A percentile compares a stretch with the other conserved stretches of the same genome.
These are phyloP conservation scores for Phataginus tricuspis DNA, from an alignment of 2,797 vertebrate genomes.

Conservation along the genomic window DNA sequence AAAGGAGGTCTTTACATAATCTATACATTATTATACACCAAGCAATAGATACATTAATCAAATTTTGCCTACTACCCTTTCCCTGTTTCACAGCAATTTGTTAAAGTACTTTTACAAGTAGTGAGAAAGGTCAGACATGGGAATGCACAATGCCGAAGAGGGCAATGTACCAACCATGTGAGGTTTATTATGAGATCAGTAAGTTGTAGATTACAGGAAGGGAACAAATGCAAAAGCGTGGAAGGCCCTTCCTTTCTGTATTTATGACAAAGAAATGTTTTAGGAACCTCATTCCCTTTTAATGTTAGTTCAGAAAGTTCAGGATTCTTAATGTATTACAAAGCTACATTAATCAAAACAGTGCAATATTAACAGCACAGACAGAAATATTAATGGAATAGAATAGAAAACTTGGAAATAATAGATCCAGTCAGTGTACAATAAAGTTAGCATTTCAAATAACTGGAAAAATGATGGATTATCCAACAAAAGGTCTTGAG, in stretches of 20 bases:
- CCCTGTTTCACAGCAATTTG: neutral
- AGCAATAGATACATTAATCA: neutral
- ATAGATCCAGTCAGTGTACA: no score
- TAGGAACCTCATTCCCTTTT: neutral
- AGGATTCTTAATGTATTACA: neutral
- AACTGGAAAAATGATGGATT: no score
- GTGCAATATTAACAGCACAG: no score
- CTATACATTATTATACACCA: neutral
- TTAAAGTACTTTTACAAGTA: neutral
- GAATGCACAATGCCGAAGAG: no score
- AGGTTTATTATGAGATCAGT: neutral
- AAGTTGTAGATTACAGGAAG: neutral
- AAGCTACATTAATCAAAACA: no score
- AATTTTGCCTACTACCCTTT: neutral
- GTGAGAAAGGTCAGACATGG: neutral
- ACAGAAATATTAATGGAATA: no score
- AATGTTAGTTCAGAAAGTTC: neutral
- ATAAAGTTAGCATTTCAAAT: no score
- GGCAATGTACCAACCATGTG: neutral
- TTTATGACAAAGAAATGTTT: neutral
- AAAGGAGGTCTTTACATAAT: neutral
- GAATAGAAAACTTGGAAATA: no score
- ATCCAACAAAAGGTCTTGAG: no score
- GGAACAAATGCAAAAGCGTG: neutral
- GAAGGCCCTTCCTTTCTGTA: neutral